phyloP scores from a whole-genome alignment of 1,140 invertebrate genomes.

The Lordiphosa mommai region DNA sequence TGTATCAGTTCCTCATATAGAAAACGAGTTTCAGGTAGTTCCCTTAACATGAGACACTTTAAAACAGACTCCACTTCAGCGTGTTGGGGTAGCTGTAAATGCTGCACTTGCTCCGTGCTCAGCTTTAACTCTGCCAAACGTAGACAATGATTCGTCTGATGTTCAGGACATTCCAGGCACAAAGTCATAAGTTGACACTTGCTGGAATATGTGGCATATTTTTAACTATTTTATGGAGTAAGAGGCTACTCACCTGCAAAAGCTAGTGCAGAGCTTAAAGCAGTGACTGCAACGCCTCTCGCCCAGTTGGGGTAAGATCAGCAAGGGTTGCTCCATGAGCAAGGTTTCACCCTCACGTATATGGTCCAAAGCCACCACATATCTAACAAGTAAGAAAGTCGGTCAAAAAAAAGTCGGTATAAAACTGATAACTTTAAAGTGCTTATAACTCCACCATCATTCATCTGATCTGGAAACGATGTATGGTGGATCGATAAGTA shows the following conservation, averaged over 20 bases:
- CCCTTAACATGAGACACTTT: constrained; percentile 80
- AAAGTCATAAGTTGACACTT: constrained; percentile 86
- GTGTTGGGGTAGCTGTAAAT: constrained; percentile 30
- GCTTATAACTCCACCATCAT: no score
- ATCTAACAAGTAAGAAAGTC: constrained; percentile 80
- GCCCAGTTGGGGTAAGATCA: constrained; percentile 84
- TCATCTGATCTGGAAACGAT: no score
- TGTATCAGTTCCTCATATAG: constrained; percentile 82
- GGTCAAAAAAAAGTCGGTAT: not conserved
- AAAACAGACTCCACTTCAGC: constrained; percentile 37
- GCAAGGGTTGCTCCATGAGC: constrained; percentile 84
- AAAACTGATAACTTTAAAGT: no score
- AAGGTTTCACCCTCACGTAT: constrained; percentile 85
- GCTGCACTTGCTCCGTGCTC: constrained; percentile 27
- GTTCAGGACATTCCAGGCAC: constrained; percentile 82
- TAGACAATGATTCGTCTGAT: constrained; percentile 74
- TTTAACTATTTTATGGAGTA: not conserved
- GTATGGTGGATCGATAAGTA: no score
- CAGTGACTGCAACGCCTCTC: constrained; percentile 75
- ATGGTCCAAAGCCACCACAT: constrained; percentile 85
- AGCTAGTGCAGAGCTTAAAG: constrained; percentile 34
- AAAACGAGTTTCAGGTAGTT: constrained; percentile 82
- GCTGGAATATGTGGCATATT: constrained; percentile 30
- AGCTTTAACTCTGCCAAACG: constrained; percentile 30
- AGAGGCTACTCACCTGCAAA: constrained; percentile 71